Percentiles rank a stretch among this genome's conserved stretches.
Conservation (phyloP, 1,140 invertebrate genomes). For the Cydia fagiglandana region DNA sequence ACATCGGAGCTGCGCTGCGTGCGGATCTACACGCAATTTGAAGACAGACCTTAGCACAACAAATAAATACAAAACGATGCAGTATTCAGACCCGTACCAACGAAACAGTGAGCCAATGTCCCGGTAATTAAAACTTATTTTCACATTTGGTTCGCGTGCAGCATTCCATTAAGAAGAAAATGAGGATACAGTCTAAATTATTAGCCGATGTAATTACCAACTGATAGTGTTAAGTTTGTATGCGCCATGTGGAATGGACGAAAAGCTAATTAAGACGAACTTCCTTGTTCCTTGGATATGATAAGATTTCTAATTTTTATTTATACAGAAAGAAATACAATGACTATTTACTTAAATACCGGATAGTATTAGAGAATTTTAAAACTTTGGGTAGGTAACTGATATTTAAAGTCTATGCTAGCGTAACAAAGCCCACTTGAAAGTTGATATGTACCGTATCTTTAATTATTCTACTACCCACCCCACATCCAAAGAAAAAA, state of each 20-base stretch:
- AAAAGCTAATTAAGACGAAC: not conserved
- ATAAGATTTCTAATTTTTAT: not conserved
- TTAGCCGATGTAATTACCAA: constrained; percentile 42
- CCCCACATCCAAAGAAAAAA: constrained; percentile 40
- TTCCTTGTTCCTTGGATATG: not conserved
- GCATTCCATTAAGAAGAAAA: constrained; percentile 36
- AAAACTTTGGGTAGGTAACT: too few relatives aligned
- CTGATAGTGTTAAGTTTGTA: constrained; percentile 43
- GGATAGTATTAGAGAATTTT: too few relatives aligned
- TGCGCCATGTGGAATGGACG: not conserved
- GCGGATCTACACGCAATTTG: too few relatives aligned
- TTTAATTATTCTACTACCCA: constrained; percentile 47
- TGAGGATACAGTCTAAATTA: constrained; percentile 41
- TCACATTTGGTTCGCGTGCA: constrained; percentile 48
- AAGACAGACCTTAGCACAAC: constrained; percentile 41
- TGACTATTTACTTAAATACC: too few relatives aligned
- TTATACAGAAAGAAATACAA: too few relatives aligned
- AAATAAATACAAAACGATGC: constrained; percentile 34
- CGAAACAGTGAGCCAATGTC: constrained; percentile 9
- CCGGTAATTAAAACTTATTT: constrained; percentile 53
- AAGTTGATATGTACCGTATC: constrained; percentile 54
- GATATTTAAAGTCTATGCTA: too few relatives aligned
- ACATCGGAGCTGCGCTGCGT: too few relatives aligned
- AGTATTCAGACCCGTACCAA: constrained; percentile 5
- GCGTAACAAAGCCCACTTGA: constrained; percentile 33